A percentile compares a stretch with the other conserved stretches of the same genome.
Conservation (phyloP, 1,140 invertebrate genomes). For the Lethrus apterus region DNA sequence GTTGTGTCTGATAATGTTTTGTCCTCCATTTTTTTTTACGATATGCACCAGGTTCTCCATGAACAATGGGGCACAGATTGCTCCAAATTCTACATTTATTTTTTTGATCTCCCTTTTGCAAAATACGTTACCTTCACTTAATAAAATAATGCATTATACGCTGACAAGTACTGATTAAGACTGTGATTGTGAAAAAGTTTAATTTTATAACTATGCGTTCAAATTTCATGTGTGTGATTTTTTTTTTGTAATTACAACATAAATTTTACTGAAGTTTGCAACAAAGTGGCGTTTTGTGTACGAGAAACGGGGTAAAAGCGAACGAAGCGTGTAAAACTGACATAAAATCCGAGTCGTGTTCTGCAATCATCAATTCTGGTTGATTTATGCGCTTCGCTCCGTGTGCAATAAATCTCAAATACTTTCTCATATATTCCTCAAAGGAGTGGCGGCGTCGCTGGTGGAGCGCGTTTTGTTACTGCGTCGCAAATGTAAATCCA, state of each 20-base stretch:
- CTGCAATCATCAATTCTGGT: conserved; percentile 19
- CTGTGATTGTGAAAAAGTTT: no score
- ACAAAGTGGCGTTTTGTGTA: conserved; percentile 11
- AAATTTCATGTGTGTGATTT: no score
- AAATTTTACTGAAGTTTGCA: conserved; percentile 12
- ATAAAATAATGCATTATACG: no score
- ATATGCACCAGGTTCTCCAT: no score
- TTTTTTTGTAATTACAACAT: neutral
- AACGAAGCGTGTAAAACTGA: conserved; percentile 16
- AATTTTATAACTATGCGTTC: no score
- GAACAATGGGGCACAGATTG: no score
- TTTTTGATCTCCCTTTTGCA: no score
- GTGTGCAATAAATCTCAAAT: conserved; percentile 18
- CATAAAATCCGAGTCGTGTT: conserved; percentile 18
- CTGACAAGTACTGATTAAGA: no score
- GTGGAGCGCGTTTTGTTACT: conserved; percentile 17
- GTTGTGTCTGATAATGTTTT: no score
- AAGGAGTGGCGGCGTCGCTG: conserved; percentile 15
- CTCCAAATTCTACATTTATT: no score
- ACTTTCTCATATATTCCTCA: conserved; percentile 16
- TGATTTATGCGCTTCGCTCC: conserved; percentile 17
- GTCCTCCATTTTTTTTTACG: no score
- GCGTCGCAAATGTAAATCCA: conserved; percentile 13
- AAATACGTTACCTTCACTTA: no score
- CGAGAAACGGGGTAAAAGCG: conserved; percentile 7